Conservation (phyloP, 2,113 vertebrate species). For the Panurus biarmicus region DNA sequence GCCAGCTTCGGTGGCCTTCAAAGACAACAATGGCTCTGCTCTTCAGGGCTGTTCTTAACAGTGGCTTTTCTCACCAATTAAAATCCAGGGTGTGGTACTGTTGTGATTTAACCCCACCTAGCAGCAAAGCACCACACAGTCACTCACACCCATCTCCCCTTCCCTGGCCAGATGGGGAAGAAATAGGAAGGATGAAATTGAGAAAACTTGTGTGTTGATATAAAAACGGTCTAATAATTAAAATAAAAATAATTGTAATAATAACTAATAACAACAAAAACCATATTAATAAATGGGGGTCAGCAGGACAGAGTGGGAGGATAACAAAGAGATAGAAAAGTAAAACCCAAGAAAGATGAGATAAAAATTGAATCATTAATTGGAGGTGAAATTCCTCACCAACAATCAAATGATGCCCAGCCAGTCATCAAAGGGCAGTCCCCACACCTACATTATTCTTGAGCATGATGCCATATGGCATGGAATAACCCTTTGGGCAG, state of each 20-base stretch:
- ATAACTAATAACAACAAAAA: neutral
- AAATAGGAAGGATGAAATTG: neutral
- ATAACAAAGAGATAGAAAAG: neutral
- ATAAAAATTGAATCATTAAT: neutral
- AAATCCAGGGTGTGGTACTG: neutral
- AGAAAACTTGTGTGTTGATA: neutral
- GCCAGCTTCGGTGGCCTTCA: neutral
- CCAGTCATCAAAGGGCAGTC: neutral
- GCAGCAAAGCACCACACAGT: neutral
- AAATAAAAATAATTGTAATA: neutral
- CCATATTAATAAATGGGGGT: neutral
- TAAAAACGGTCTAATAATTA: neutral
- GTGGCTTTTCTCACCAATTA: neutral
- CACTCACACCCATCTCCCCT: neutral
- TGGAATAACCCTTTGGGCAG: neutral
- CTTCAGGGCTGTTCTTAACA: neutral
- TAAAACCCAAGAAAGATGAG: neutral
- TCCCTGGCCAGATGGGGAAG: neutral
- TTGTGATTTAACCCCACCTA: neutral
- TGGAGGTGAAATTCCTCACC: neutral
- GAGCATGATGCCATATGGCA: accelerated
- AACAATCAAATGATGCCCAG: neutral
- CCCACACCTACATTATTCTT: neutral
- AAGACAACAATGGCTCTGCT: neutral
- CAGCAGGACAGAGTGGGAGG: accelerated